Evolutionary conservation across 2,888 invertebrate genomes (phyloP).

Genomic region (Palloptera scutellata): DNA sequence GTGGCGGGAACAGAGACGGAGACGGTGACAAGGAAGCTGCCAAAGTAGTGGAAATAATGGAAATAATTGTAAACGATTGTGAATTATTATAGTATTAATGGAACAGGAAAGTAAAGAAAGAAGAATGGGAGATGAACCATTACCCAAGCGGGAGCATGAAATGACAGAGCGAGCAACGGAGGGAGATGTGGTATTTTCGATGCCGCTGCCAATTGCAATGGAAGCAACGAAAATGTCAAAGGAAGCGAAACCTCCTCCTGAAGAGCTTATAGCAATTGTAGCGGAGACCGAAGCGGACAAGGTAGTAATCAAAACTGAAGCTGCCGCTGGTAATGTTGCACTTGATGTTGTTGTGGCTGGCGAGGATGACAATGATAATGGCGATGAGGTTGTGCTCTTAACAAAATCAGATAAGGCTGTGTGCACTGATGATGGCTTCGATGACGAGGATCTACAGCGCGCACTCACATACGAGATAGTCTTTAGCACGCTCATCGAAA

Average conservation of each 20-base stretch:
- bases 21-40: neutral
- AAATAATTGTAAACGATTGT: conserved; percentile 44
- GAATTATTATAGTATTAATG: conserved; percentile 30
- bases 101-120: neutral
- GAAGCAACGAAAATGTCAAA: neutral
- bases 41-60: conserved; percentile 42
- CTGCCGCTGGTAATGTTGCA: conserved; percentile 24
- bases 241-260: no score
- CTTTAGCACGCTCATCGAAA: conserved; percentile 62
- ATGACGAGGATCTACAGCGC: conserved; percentile 60
- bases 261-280: neutral
- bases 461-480: conserved; percentile 64
- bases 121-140: no score
- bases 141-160: no score
- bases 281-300: neutral
- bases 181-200: no score
- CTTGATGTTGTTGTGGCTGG: conserved; percentile 2
- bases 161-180: no score
- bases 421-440: conserved; percentile 61
- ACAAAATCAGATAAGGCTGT: conserved; percentile 62
- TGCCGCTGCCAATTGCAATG: neutral
- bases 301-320: conserved; percentile 1
- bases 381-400: conserved; percentile 39
- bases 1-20: no score
- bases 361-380: conserved; percentile 4